Evolutionary conservation across 1,140 invertebrate genomes (phyloP), one percentile per base, ranked within the genome.

Genomic region (Heliconius melpomene): DNA sequence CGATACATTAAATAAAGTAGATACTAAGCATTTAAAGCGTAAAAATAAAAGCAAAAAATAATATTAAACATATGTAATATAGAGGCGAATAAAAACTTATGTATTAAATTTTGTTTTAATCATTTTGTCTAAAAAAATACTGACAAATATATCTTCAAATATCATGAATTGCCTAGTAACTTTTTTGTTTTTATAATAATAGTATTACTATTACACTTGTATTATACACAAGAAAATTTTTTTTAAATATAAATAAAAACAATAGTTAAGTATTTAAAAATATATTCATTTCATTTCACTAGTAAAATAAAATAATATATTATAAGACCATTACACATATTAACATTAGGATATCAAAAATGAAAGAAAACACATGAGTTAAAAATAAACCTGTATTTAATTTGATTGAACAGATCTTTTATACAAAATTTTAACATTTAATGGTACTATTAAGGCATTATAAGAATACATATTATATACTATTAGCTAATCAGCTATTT

Each of bases 21-120:
- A 93, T 80, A 86, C 90, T 7, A 92, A 90, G 83, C 93, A 88
- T 87, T 89, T 94, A 86, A 94, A 93, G 86, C 90, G 91, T 83
- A 93, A 91, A 78, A 82, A 86, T 8, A 94, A 94, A 87, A 88
- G 90, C 82, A 94, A 93, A 87, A 93, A 90, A 60, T 60, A 60
- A 29, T 29, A 16, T 66, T 66, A 29, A 26, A 26, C 20, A 26
- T 2, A 26, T 57, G 8, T 66, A 66, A 66, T 66, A 66, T 66
- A 66, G 60, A 66, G 23, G 23, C 0, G n/a, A 66, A 66, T 66
- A 66, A 66, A 57, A 20, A 66, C 29, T 66, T 66, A 60, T 60
- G 60, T 29, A 23, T 66, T 66, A 66, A 26, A 66, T 57, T n/a
- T 57, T 57, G n/a, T 57, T 11, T 57, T 9, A 23, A 57, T 57